Percentiles rank a stretch among this genome's conserved stretches.
phyloP scores from a whole-genome alignment of 2,888 invertebrate genomes.

The Arctia plantaginis region DNA sequence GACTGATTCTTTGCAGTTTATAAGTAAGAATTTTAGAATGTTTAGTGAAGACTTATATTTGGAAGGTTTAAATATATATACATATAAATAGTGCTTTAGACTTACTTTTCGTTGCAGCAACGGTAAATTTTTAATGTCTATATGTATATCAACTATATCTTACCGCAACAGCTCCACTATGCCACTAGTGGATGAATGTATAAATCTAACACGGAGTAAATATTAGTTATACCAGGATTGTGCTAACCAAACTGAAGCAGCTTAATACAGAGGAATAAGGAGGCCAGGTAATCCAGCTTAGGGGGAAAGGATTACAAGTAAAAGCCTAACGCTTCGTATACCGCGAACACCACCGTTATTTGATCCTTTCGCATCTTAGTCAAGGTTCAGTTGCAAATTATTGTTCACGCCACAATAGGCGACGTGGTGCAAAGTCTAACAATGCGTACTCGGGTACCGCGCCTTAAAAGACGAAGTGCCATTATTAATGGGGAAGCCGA shows the following conservation, averaged over 20 bases:
- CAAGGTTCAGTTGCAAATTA: slow-evolving; percentile 74
- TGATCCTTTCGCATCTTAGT: slow-evolving; percentile 71
- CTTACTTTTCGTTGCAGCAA: neutral
- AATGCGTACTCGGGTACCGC: slow-evolving; percentile 61
- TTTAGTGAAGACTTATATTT: no score
- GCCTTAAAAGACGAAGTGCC: slow-evolving; percentile 69
- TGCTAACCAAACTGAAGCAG: slow-evolving; percentile 72
- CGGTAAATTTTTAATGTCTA: neutral
- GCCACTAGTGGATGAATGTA: slow-evolving; percentile 54
- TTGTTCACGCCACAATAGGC: slow-evolving; percentile 72
- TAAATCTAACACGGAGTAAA: slow-evolving; percentile 70
- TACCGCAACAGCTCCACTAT: slow-evolving; percentile 48
- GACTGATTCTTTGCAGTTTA: no score
- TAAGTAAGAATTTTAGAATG: no score
- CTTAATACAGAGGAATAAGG: slow-evolving; percentile 72
- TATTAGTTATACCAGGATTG: slow-evolving; percentile 69
- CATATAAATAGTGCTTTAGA: neutral
- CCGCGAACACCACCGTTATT: slow-evolving; percentile 69
- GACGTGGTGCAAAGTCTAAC: slow-evolving; percentile 63
- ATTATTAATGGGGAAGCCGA: slow-evolving; percentile 67
- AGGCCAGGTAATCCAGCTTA: slow-evolving; percentile 81
- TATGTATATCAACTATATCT: slow-evolving; percentile 10
- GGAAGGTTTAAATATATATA: no score
- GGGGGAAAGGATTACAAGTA: slow-evolving; percentile 76
- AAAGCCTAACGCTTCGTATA: slow-evolving; percentile 74